phyloP scores from a whole-genome alignment of 2,888 invertebrate genomes.

The Amphimallon solstitiale region DNA sequence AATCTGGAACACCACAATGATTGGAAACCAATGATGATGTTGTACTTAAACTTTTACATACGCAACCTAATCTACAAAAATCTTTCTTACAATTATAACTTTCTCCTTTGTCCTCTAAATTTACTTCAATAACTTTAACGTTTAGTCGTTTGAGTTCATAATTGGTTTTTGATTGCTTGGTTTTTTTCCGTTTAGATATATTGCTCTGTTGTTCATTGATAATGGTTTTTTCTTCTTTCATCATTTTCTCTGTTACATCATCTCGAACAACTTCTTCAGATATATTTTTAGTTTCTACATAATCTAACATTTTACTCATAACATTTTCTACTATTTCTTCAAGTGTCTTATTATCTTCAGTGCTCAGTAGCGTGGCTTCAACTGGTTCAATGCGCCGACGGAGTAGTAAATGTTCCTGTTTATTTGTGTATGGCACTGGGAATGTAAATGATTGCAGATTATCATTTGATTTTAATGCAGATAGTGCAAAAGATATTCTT shows the following conservation, averaged over 20 bases:
- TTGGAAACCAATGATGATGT: slow-evolving; percentile 55
- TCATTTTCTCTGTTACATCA: slow-evolving; percentile 51
- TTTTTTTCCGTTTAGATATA: slow-evolving; percentile 20
- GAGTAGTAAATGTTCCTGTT: slow-evolving; percentile 69
- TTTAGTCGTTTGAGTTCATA: slow-evolving; percentile 71
- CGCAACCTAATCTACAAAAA: slow-evolving; percentile 72
- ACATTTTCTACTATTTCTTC: slow-evolving; percentile 60
- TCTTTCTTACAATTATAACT: slow-evolving; percentile 64
- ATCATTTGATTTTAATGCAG: slow-evolving; percentile 62
- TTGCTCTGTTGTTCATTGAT: slow-evolving; percentile 17
- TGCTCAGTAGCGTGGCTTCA: neutral
- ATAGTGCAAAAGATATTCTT: slow-evolving; percentile 69
- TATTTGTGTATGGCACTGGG: slow-evolving; percentile 68
- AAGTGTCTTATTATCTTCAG: slow-evolving; percentile 14
- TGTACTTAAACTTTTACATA: slow-evolving; percentile 71
- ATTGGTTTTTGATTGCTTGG: slow-evolving; percentile 47
- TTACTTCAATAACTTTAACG: slow-evolving; percentile 72
- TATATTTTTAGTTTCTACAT: slow-evolving; percentile 58
- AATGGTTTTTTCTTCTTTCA: slow-evolving; percentile 21
- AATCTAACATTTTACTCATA: slow-evolving; percentile 45
- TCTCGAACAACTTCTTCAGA: slow-evolving; percentile 45
- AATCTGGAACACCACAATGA: slow-evolving; percentile 72
- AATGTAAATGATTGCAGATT: slow-evolving; percentile 55
- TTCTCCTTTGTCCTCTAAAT: slow-evolving; percentile 53
- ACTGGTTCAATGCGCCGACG: slow-evolving; percentile 41